A percentile compares a stretch with the other conserved stretches of the same genome.
phyloP scores from a whole-genome alignment of 1,140 invertebrate genomes.

The Vollenhovia emeryi region DNA sequence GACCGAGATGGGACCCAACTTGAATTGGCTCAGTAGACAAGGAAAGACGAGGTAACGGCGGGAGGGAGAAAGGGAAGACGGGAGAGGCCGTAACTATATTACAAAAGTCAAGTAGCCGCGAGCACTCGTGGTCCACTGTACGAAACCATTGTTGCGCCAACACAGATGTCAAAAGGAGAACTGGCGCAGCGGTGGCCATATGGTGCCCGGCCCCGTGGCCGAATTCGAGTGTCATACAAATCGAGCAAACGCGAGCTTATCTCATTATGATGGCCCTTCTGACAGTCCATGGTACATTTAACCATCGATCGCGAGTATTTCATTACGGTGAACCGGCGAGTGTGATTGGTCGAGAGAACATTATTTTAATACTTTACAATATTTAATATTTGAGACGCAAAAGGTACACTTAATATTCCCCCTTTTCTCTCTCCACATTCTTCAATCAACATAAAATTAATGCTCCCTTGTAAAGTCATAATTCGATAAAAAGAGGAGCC shows the following conservation, averaged over 20 bases:
- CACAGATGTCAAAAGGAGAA: constrained; percentile 78
- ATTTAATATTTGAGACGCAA: not conserved
- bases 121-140: constrained; percentile 67
- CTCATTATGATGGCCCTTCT: constrained; percentile 6
- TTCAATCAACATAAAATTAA: not conserved
- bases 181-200: constrained; percentile 63
- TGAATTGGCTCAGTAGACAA: constrained; percentile 27
- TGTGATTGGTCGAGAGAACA: not conserved
- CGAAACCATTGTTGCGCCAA: constrained; percentile 79
- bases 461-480: not conserved
- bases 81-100: constrained; percentile 57
- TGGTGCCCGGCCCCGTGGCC: constrained; percentile 43
- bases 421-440: not conserved
- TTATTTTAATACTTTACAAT: not conserved
- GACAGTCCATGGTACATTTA: constrained; percentile 1
- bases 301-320: constrained; percentile 18
- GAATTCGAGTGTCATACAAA: constrained; percentile 56
- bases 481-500: not conserved
- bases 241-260: constrained; percentile 18
- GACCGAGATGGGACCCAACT: constrained; percentile 60
- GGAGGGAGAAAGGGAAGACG: constrained; percentile 17
- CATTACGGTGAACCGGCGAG: not conserved
- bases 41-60: not conserved
- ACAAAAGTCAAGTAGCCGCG: constrained; percentile 71
- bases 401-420: not conserved